phyloP scores from a whole-genome alignment of 2,113 vertebrate genomes.

The Eudorcas thomsonii region DNA sequence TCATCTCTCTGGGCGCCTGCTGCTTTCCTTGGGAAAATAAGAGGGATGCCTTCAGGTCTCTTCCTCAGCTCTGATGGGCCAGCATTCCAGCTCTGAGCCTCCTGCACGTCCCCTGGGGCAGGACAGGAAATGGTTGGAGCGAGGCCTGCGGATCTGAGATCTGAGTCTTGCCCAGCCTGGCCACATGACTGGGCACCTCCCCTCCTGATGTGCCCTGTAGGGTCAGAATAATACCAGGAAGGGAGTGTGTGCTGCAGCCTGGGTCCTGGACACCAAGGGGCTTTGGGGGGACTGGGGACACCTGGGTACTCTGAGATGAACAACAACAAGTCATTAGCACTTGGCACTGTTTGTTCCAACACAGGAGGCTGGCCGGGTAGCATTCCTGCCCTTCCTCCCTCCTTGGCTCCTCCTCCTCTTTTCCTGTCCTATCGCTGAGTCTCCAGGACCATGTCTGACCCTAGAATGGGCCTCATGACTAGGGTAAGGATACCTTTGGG shows the following conservation, averaged over 20 bases:
- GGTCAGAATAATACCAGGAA: slow-evolving; percentile 61
- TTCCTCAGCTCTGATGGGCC: neutral
- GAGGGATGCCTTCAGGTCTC: neutral
- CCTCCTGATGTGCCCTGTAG: neutral
- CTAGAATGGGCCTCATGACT: slow-evolving; percentile 41
- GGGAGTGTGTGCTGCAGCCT: neutral
- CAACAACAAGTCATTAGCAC: slow-evolving; percentile 60
- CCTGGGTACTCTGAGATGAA: slow-evolving; percentile 45
- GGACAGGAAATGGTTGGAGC: slow-evolving; percentile 24
- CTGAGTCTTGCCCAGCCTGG: neutral
- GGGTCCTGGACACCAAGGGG: neutral
- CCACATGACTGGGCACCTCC: neutral
- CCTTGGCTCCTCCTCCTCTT: slow-evolving; percentile 61
- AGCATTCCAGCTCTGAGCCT: neutral
- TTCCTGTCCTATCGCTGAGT: slow-evolving; percentile 66
- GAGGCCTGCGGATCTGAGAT: neutral
- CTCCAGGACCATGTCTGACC: slow-evolving; percentile 58
- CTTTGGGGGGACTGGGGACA: neutral
- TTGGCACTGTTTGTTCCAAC: slow-evolving; percentile 70
- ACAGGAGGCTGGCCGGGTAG: slow-evolving; percentile 41
- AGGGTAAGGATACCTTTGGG: slow-evolving; percentile 60
- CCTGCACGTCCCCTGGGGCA: neutral
- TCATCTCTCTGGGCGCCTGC: neutral
- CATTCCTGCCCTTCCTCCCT: slow-evolving; percentile 66
- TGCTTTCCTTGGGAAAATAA: neutral